Base-by-base conservation (phyloP, 2,113 vertebrate species). In the Anser brachyrhynchus region DNA sequence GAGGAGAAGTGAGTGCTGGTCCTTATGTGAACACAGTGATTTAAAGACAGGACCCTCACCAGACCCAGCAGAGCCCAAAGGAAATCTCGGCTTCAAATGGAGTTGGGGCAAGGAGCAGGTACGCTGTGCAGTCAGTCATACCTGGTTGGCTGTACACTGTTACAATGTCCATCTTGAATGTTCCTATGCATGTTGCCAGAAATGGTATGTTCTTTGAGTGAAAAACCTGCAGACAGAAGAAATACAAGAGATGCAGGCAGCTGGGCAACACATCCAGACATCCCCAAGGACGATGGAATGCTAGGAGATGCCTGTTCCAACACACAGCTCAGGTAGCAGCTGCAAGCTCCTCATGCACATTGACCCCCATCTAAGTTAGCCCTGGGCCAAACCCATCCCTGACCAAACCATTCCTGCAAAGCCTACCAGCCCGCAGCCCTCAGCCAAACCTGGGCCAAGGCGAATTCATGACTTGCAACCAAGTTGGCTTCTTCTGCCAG, bases 61-160 rank as follows among this genome's bases (percentile, higher is more conserved):
- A 92, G 92, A 52, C 15, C 28, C 87, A 72, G 58, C 44, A 52
- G 16, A 86, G 57, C 15, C 31, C 0, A 1, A 58, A 77, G 26
- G 61, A 71, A 78, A n/a, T 25, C 57, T 3, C 35, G 11, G 7
- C 52, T 66, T 54, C 54, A 49, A 64, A 44, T 4, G 71, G 44
- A 81, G 35, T 3, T 4, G 14, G 31, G 74, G 6, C 26, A 52
- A 64, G 41, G 10, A 87, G 39, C 23, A 67, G 31, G 11, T 22
- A 11, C 1, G 0, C 7, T 3, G 15, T 5, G 20, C 65, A 41
- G 29, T 15, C 1, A 3, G 59, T 46, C 21, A 18, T 98, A 99
- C 99, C 99, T 98, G 98, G 98, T 87, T 99, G 99, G 76, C 97
- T 98, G 94, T 99, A 98, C 66, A 99, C 97, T 0, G 99, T 98